These are phyloP conservation scores for Euura saliciscinereae DNA, from an alignment of 1,140 invertebrate species.

Conservation along the genomic window DNA sequence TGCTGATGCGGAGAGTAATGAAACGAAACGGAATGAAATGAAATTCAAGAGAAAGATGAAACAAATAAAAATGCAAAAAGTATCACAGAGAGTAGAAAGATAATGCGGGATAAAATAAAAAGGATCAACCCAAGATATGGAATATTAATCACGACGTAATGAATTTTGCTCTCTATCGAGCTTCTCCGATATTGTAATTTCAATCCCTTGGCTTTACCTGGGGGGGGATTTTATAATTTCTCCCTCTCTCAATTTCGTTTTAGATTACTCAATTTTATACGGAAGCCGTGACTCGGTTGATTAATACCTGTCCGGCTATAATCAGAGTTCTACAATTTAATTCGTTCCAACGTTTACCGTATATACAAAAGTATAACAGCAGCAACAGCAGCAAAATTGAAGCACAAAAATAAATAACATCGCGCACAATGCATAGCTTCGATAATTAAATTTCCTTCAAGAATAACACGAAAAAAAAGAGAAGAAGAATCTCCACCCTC, in stretches of 20 bases:
- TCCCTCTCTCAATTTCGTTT: not conserved
- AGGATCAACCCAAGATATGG: not conserved
- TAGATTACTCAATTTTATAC: not conserved
- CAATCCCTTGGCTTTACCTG: not conserved
- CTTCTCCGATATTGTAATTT: not conserved
- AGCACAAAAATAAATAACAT: too few relatives aligned
- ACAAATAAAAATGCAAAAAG: not conserved
- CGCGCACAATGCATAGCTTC: too few relatives aligned
- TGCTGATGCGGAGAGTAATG: too few relatives aligned
- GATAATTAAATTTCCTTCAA: too few relatives aligned
- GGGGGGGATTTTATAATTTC: not conserved
- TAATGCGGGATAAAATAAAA: not conserved
- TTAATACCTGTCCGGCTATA: not conserved
- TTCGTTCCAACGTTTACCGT: too few relatives aligned
- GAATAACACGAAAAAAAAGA: too few relatives aligned
- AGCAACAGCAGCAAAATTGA: too few relatives aligned
- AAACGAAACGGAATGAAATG: not conserved
- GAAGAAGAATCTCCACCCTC: too few relatives aligned
- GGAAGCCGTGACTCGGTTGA: not conserved
- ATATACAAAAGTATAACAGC: too few relatives aligned
- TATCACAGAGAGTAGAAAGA: not conserved
- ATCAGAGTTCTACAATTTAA: too few relatives aligned
- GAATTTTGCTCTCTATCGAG: constrained; percentile 5
- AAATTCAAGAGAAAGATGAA: not conserved
- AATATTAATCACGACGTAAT: constrained; percentile 5